Percentiles rank a stretch among this genome's conserved stretches.
These are phyloP conservation scores for Lordiphosa collinella DNA, from an alignment of 1,140 invertebrate genomes.

Conservation along the genomic window DNA sequence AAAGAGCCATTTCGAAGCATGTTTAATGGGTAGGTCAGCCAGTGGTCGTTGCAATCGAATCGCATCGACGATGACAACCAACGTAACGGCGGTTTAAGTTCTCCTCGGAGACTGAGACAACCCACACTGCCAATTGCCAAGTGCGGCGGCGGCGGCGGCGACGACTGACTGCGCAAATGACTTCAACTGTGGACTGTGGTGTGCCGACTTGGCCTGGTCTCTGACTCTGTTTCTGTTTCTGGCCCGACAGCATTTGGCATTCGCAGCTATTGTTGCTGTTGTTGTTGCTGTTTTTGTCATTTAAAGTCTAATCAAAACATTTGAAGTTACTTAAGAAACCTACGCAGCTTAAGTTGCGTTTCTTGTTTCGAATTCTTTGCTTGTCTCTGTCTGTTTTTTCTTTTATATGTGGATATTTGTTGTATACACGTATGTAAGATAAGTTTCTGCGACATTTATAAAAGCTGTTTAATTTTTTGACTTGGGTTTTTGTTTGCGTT, in stretches of 20 bases:
- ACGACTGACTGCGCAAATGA: conserved; percentile 6
- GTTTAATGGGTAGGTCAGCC: no score
- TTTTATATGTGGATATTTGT: background rate
- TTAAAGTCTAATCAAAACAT: conserved; percentile 75
- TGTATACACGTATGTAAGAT: conserved; percentile 36
- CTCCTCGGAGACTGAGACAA: conserved; percentile 26
- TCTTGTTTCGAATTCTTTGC: conserved; percentile 71
- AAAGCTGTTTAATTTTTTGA: no score
- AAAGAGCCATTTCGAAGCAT: no score
- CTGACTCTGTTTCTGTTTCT: conserved; percentile 14
- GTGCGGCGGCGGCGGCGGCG: no score
- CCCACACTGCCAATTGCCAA: conserved; percentile 56
- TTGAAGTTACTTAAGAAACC: conserved; percentile 75
- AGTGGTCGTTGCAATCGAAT: no score
- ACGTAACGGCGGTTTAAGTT: no score
- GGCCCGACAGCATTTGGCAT: no score
- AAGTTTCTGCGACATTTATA: conserved; percentile 52
- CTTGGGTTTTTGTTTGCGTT: no score
- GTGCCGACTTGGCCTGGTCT: conserved; percentile 18
- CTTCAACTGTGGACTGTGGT: background rate
- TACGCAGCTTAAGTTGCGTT: conserved; percentile 70
- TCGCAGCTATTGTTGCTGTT: background rate
- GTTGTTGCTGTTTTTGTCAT: conserved; percentile 52
- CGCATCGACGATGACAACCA: no score
- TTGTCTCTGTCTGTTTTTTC: conserved; percentile 22